phyloP scores from a whole-genome alignment of 2,888 invertebrate species.

The Lycophotia porphyrea region DNA sequence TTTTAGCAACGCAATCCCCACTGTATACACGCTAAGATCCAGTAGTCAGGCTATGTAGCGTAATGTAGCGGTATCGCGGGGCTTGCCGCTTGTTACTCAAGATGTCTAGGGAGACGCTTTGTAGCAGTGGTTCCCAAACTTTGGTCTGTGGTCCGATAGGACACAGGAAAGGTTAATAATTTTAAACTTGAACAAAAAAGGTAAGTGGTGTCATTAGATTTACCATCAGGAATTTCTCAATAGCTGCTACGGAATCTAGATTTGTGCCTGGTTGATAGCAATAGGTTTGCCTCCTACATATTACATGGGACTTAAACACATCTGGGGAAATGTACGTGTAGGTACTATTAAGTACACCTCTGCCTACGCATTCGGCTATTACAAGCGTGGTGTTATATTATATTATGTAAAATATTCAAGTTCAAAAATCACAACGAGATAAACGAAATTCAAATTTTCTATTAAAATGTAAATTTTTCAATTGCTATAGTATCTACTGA shows the following conservation, averaged over 20 bases:
- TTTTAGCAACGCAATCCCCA: background rate
- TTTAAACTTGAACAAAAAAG: background rate
- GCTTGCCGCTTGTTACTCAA: slow-evolving; percentile 61
- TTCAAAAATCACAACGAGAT: too few relatives aligned
- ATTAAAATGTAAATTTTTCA: too few relatives aligned
- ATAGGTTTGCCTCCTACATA: too few relatives aligned
- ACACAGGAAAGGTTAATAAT: background rate
- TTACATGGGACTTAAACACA: too few relatives aligned
- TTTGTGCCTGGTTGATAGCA: background rate
- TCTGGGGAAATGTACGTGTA: too few relatives aligned
- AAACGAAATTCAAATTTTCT: too few relatives aligned
- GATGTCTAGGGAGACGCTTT: slow-evolving; percentile 58
- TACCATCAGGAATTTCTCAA: background rate
- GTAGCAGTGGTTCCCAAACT: background rate
- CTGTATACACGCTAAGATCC: background rate
- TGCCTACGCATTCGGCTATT: too few relatives aligned
- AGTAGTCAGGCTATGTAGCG: slow-evolving; percentile 38
- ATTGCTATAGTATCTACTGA: background rate
- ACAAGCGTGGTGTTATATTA: too few relatives aligned
- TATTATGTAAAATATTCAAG: too few relatives aligned
- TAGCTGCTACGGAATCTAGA: background rate
- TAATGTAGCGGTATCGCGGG: slow-evolving; percentile 42
- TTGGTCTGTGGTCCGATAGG: background rate
- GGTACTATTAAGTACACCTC: too few relatives aligned
- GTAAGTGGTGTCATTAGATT: background rate